Evolutionary conservation across 2,797 vertebrate species (phyloP).

Genomic region (Gouania willdenowi): DNA sequence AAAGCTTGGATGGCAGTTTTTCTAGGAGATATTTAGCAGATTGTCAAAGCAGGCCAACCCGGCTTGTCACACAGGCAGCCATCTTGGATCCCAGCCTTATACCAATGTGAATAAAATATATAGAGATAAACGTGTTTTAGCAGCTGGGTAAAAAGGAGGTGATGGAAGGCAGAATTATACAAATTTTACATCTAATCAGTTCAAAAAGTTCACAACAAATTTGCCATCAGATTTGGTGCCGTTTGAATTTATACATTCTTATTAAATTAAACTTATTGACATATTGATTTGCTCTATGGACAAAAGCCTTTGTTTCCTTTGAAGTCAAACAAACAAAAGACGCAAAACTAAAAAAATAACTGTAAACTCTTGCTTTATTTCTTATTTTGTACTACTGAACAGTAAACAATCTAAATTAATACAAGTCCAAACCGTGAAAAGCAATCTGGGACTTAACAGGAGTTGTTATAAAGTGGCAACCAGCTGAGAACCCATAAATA

Average conservation of each 20-base stretch:
- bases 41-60: too few species aligned
- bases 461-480: conserved; percentile 98
- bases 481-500: conserved; percentile 98
- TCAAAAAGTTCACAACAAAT: conserved; percentile 83
- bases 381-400: conserved; percentile 89
- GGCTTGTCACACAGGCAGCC: too few species aligned
- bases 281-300: conserved; percentile 56
- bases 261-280: conserved; percentile 69
- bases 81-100: too few species aligned
- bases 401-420: conserved; percentile 99
- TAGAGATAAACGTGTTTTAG: too few species aligned
- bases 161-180: conserved; percentile 66
- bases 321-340: conserved; percentile 67
- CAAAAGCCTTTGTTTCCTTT: conserved; percentile 61
- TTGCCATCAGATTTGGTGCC: conserved; percentile 70
- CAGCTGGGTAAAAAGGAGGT: too few species aligned
- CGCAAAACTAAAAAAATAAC: conserved; percentile 83
- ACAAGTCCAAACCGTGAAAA: conserved; percentile 90
- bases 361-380: conserved; percentile 90
- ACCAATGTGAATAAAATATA: too few species aligned
- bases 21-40: too few species aligned
- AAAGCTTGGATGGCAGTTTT: too few species aligned
- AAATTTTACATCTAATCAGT: conserved; percentile 83
- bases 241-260: conserved; percentile 75
- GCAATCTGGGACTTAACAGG: conserved; percentile 89